Evolutionary conservation across 2,797 vertebrate genomes (phyloP), one percentile per base, ranked within the genome.

Genomic region (Rhabdomys pumilio): DNA sequence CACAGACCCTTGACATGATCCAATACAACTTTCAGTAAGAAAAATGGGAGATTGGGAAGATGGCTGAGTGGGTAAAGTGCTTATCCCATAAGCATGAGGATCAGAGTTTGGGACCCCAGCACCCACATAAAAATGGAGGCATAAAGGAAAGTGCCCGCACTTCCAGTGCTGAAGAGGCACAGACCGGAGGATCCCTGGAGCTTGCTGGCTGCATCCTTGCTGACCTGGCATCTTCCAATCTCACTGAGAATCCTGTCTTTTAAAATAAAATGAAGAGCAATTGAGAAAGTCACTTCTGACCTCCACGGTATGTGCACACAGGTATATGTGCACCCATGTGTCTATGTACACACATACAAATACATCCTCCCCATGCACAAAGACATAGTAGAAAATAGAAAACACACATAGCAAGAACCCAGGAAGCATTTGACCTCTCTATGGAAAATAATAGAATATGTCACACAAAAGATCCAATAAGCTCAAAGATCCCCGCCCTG

Each of bases 371-470:
- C 41, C 26, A n/a, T 20, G 24, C 24, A 87, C 24, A 44, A 47
- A 87, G 2, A 22, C 1, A 73, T 3, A 67, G 63, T 41, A 77
- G 93, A 87, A 80, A 47, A 72, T 11, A 84, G 86, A 97, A 87
- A 61, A 88, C 55, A 57, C 59, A 93, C 2, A 63, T 0, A 92
- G 14, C 12, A 72, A 69, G 41, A 93, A 82, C 3, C 6, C 12
- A n/a, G 29, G 26, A 86, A 86, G 76, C 0, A 26, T 90, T 87
- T 57, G 10, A 31, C 57, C 6, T 55, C 26, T 57, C 50, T 65
- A 22, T 83, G 38, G 31, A 90, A 96, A 95, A 83, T 24, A 22
- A 77, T 10, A 53, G 75, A 76, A 96, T 76, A 59, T 34, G 67
- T 59, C 53, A 11, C 55, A 80, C 6, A 59, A 80, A 90, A 90